These are phyloP conservation scores for Pseudorectes ferrugineus DNA, from an alignment of 2,113 vertebrate species.

Conservation along the genomic window DNA sequence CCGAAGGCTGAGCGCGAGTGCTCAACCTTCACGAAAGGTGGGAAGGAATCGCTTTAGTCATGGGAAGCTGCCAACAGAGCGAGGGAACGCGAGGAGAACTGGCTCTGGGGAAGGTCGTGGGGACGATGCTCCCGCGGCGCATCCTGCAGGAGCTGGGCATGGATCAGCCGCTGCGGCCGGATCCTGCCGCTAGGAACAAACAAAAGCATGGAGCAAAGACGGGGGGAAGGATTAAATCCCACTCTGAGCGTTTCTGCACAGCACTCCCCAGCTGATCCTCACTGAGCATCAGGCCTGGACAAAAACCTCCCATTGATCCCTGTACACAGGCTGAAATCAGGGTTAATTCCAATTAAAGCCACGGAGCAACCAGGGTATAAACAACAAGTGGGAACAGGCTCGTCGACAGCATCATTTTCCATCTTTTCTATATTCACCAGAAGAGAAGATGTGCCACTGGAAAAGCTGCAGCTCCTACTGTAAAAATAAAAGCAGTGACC, in stretches of 20 bases:
- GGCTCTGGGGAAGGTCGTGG: background rate
- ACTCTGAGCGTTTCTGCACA: background rate
- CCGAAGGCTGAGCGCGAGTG: background rate
- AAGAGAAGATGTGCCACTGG: background rate
- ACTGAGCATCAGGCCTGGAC: background rate
- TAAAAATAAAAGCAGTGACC: background rate
- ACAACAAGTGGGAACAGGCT: background rate
- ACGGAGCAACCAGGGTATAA: background rate
- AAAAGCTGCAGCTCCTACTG: background rate
- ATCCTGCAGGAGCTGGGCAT: background rate
- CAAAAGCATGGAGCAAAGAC: background rate
- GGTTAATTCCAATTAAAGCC: slow-evolving; percentile 27
- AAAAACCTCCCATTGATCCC: background rate
- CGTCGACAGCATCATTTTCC: background rate
- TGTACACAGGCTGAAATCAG: background rate
- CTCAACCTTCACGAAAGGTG: background rate
- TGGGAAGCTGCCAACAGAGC: background rate
- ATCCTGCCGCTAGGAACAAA: background rate
- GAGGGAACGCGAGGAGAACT: background rate
- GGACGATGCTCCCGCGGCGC: background rate
- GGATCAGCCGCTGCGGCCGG: background rate
- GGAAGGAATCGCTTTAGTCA: background rate
- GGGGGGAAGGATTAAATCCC: background rate
- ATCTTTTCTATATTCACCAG: background rate
- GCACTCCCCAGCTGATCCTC: background rate